A percentile compares a stretch with the other conserved stretches of the same genome.
Evolutionary conservation across 2,797 vertebrate species (phyloP).

Genomic region (Synanceia verrucosa): DNA sequence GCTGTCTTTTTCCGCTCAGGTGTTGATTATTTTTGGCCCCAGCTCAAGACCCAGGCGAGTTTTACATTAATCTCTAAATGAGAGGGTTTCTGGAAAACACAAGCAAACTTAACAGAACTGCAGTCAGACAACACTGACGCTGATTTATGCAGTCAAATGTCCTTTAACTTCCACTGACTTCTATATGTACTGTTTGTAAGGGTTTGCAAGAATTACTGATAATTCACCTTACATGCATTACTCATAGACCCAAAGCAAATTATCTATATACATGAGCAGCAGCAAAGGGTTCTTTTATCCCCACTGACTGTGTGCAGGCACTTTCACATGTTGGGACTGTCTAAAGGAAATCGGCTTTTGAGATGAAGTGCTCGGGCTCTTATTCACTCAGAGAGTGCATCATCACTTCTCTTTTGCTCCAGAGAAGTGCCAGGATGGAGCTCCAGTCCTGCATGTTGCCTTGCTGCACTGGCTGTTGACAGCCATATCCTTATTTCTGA

Average conservation of each 20-base stretch:
- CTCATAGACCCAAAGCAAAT: slow-evolving; percentile 1
- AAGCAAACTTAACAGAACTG: slow-evolving; percentile 4
- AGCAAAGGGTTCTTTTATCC: background rate
- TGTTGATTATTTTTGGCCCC: slow-evolving; percentile 36
- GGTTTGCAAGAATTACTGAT: background rate
- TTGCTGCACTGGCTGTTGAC: background rate
- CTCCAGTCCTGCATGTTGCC: background rate
- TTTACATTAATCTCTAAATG: slow-evolving; percentile 20
- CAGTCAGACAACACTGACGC: background rate
- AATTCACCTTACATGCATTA: slow-evolving; percentile 9
- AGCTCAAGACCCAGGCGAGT: slow-evolving; percentile 4
- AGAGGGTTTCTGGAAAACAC: background rate
- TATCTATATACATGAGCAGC: slow-evolving; percentile 7
- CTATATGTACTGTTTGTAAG: background rate
- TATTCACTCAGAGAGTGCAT: background rate
- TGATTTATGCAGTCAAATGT: background rate
- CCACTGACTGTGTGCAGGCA: background rate
- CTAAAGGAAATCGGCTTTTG: background rate
- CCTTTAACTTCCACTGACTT: background rate
- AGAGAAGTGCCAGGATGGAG: background rate
- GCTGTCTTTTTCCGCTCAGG: slow-evolving; percentile 31
- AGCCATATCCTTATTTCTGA: slow-evolving; percentile 4
- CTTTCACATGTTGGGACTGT: background rate
- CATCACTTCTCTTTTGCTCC: background rate
- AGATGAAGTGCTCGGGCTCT: background rate